Evolutionary conservation across 2,113 vertebrate species (phyloP).

Genomic region (Opisthocomus hoazin): DNA sequence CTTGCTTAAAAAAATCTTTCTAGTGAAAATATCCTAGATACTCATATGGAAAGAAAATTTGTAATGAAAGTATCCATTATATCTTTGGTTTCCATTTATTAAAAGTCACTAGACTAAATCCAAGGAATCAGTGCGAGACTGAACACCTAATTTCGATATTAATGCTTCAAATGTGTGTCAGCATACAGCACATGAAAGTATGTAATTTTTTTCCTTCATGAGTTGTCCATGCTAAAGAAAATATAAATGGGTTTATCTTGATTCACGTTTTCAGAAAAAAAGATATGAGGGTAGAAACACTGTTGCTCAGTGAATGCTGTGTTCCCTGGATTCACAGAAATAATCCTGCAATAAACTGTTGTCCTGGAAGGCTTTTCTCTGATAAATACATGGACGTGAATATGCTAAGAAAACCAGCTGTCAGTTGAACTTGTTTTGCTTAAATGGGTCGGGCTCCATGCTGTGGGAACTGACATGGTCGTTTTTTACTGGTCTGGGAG

Average conservation of each 20-base stretch:
- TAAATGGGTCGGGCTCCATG: constrained; percentile 51
- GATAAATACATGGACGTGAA: constrained; percentile 58
- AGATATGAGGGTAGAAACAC: constrained; percentile 23
- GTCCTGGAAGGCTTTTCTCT: constrained; percentile 55
- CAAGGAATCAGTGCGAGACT: background rate
- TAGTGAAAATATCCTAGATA: background rate
- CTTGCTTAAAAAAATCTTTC: background rate
- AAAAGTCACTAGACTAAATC: background rate
- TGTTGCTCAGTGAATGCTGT: constrained; percentile 37
- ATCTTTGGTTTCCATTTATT: background rate
- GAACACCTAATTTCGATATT: background rate
- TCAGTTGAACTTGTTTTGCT: constrained; percentile 64
- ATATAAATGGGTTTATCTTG: background rate
- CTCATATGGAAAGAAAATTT: background rate
- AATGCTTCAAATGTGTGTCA: background rate
- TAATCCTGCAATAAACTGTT: constrained; percentile 70
- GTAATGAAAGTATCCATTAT: background rate
- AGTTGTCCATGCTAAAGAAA: background rate
- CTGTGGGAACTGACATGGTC: constrained; percentile 57
- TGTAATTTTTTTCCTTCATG: background rate
- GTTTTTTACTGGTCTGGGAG: constrained; percentile 68
- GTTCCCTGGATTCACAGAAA: constrained; percentile 61
- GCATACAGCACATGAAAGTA: background rate
- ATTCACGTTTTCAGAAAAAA: constrained; percentile 30
- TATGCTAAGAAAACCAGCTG: constrained; percentile 67